phyloP scores from a whole-genome alignment of 2,888 invertebrate genomes.

The Coleophora deauratella region DNA sequence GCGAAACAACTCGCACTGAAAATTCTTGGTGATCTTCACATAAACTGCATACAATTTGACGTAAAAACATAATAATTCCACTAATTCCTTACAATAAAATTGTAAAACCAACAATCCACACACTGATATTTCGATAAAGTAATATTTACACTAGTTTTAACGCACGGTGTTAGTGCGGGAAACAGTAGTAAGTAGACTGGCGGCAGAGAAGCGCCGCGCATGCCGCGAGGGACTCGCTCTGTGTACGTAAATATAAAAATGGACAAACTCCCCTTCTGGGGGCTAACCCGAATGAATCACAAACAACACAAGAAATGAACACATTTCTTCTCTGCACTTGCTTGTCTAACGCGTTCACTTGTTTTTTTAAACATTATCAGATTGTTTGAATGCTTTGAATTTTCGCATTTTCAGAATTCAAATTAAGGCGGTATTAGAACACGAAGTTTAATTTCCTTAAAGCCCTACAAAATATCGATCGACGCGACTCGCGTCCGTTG shows the following conservation, averaged over 20 bases:
- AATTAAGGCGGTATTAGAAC: conserved; percentile 50
- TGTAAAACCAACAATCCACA: conserved; percentile 54
- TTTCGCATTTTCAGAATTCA: too few relatives aligned
- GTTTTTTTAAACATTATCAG: too few relatives aligned
- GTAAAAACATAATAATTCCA: conserved; percentile 32
- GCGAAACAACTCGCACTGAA: conserved; percentile 47
- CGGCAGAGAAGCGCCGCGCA: conserved; percentile 65
- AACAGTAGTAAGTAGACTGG: conserved; percentile 67
- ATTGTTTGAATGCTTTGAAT: too few relatives aligned
- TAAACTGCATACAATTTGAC: conserved; percentile 38
- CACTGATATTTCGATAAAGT: conserved; percentile 64
- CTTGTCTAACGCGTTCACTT: conserved; percentile 6
- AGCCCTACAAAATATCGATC: conserved; percentile 65
- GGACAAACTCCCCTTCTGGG: conserved; percentile 70
- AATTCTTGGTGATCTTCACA: conserved; percentile 43
- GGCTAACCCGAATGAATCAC: conserved; percentile 69
- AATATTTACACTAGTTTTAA: conserved; percentile 66
- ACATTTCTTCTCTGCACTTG: conserved; percentile 35
- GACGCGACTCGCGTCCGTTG: conserved; percentile 41
- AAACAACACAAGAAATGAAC: conserved; percentile 50
- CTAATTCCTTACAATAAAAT: conserved; percentile 33
- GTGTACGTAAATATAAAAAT: conserved; percentile 74
- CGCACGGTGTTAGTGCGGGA: conserved; percentile 67
- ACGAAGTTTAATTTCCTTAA: conserved; percentile 48
- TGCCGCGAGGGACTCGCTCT: conserved; percentile 65